Evolutionary conservation across 2,888 invertebrate species (phyloP).

Genomic region (Eilema depressum): DNA sequence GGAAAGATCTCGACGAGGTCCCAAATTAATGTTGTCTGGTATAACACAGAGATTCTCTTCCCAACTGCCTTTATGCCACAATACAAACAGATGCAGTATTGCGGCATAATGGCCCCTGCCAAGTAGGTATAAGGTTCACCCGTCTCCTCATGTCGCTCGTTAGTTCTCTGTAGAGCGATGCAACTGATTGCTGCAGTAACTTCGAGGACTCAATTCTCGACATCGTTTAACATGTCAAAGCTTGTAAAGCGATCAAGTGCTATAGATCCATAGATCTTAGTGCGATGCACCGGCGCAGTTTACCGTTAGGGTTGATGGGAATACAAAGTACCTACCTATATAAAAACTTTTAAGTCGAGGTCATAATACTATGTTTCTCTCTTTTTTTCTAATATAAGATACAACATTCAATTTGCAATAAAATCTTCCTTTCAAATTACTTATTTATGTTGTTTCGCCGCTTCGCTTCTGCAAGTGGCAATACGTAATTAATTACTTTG

Average conservation of each 20-base stretch:
- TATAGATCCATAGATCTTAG: constrained; percentile 39
- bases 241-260: constrained; percentile 42
- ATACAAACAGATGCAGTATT: not conserved
- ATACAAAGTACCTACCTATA: too few species aligned
- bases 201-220: constrained; percentile 36
- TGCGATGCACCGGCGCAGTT: constrained; percentile 23
- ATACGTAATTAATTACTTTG: too few species aligned
- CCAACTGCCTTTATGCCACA: too few species aligned
- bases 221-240: constrained; percentile 49
- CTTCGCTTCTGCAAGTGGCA: too few species aligned
- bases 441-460: too few species aligned
- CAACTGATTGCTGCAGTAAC: constrained; percentile 14
- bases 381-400: too few species aligned
- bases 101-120: not conserved
- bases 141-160: not conserved
- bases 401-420: not conserved
- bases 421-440: not conserved
- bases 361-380: too few species aligned
- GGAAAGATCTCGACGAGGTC: too few species aligned
- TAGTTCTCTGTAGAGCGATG: not conserved
- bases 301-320: constrained; percentile 31
- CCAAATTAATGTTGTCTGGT: too few species aligned
- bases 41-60: not conserved
- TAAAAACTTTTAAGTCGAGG: too few species aligned
- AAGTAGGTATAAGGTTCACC: not conserved